These are phyloP conservation scores for Spisula solida DNA, from an alignment of 2,888 invertebrate genomes.

Conservation along the genomic window DNA sequence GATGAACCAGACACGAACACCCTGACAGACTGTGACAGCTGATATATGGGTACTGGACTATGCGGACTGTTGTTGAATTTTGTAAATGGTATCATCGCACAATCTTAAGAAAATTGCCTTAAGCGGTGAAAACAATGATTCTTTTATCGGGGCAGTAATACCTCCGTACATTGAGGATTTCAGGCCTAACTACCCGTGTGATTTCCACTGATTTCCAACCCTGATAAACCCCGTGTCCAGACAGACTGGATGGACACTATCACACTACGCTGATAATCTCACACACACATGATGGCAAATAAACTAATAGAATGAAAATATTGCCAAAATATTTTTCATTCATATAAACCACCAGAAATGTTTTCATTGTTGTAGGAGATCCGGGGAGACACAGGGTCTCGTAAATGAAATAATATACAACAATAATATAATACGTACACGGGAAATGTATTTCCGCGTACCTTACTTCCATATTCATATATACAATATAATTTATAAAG, in stretches of 20 bases:
- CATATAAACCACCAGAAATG: slow-evolving; percentile 12
- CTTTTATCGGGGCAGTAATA: not conserved
- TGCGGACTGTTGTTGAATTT: not conserved
- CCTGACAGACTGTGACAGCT: not conserved
- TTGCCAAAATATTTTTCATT: slow-evolving; percentile 29
- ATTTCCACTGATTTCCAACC: not conserved
- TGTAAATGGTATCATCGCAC: not conserved
- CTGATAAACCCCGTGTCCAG: not conserved
- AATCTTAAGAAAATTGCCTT: slow-evolving; percentile 26
- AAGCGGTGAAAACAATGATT: not conserved
- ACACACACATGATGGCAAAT: slow-evolving; percentile 17
- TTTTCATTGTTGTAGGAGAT: not conserved
- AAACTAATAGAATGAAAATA: slow-evolving; percentile 47
- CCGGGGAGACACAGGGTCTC: not conserved
- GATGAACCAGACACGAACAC: not conserved
- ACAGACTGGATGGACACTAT: not conserved
- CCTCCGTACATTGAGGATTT: not conserved
- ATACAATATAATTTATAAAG: too few relatives aligned
- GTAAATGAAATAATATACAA: not conserved
- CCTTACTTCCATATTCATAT: too few relatives aligned
- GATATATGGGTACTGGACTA: not conserved
- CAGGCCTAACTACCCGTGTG: slow-evolving; percentile 13
- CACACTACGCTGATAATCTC: slow-evolving; percentile 25
- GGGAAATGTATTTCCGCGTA: too few relatives aligned
- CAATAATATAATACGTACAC: not conserved